A percentile compares a stretch with the other conserved stretches of the same genome.
Conservation (phyloP, 1,140 invertebrate species). For the Anoplolepis gracilipes region DNA sequence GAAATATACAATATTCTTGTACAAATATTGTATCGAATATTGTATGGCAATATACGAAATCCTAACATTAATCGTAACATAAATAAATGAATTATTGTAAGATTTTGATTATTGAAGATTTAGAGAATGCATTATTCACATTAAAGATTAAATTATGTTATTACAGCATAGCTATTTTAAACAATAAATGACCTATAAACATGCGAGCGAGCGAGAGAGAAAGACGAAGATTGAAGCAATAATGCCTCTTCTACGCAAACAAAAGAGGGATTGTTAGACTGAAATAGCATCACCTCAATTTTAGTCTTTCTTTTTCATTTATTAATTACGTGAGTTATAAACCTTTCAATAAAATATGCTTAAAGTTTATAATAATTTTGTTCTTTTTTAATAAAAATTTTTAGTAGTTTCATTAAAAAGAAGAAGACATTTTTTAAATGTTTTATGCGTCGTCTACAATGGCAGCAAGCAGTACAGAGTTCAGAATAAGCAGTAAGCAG, state of each 20-base stretch:
- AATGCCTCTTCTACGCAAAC: conserved; percentile 7
- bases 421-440: background rate
- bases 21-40: too few relatives aligned
- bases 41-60: background rate
- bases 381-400: background rate
- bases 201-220: conserved; percentile 1
- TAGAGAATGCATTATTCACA: background rate
- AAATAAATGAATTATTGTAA: background rate
- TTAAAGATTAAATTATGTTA: conserved; percentile 6
- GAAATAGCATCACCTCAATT: conserved; percentile 19
- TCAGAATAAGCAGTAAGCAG: too few relatives aligned
- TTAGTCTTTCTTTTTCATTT: conserved; percentile 16
- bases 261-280: conserved; percentile 2
- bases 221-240: conserved; percentile 35
- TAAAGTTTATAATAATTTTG: too few relatives aligned
- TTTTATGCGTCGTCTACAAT: too few relatives aligned
- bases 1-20: too few relatives aligned
- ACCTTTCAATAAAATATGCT: background rate
- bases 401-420: background rate
- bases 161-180: background rate
- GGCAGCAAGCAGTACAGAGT: too few relatives aligned
- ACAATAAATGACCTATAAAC: conserved; percentile 18
- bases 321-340: background rate
- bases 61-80: background rate
- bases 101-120: background rate